A percentile compares a stretch with the other conserved stretches of the same genome.
Conservation (phyloP, 2,888 invertebrate genomes). For the Dryococelus australis region DNA sequence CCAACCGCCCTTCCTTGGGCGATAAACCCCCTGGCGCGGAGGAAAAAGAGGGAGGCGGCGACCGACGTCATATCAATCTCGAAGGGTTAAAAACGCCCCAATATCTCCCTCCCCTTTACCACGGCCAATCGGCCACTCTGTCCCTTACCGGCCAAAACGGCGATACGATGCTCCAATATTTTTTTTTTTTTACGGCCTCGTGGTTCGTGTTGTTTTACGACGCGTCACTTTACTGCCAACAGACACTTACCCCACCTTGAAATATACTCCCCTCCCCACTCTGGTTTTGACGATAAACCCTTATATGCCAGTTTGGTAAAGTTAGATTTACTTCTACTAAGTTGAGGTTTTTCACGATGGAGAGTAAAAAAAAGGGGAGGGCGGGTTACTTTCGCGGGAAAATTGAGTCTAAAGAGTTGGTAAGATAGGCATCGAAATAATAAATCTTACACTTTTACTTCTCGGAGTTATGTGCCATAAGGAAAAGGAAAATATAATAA, state of each 20-base stretch:
- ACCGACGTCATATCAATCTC: background rate
- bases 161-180: background rate
- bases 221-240: background rate
- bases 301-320: background rate
- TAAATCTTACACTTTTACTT: background rate
- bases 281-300: too few species aligned
- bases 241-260: background rate
- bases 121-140: background rate
- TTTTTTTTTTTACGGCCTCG: background rate
- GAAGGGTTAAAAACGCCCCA: background rate
- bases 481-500: too few species aligned
- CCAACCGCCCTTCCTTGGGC: too few species aligned
- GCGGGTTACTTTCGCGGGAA: background rate
- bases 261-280: background rate
- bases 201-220: slow-evolving; percentile 2
- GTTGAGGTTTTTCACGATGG: too few species aligned
- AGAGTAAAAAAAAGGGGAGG: too few species aligned
- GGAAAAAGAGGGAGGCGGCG: background rate
- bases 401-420: background rate
- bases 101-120: background rate
- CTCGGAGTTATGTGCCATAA: background rate
- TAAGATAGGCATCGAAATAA: background rate
- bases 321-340: background rate
- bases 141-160: background rate
- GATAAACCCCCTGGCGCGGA: background rate